Base-by-base conservation (phyloP, 1,140 invertebrate genomes). In the Globodera rostochiensis region DNA sequence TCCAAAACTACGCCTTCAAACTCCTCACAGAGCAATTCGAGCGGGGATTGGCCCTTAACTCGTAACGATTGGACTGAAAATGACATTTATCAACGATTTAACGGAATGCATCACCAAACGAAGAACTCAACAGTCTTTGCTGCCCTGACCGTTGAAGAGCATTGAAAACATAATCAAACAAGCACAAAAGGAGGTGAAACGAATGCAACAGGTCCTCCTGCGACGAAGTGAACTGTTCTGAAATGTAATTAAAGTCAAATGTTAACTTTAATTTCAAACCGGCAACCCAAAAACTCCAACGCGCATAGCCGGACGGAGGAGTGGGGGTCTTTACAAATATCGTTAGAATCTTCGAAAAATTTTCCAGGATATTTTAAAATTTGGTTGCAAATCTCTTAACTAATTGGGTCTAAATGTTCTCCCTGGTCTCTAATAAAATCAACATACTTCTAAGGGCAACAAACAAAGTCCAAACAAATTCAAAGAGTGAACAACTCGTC, bases 1-100 rank as follows among this genome's bases (percentile, higher is more conserved):
- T 98, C 96, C 5, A 95, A 92, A 15, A 93, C 91, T 3, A 95
- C 92, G 2, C 94, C 95, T 77, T 93, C 91, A 88, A 94, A 94
- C 88, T 93, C 93, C 77, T 94, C 93, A 90, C 95, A 98, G 6
- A 98, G 91, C 66, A 93, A 91, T 87, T 94, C 86, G n/a, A 86
- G 71, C 21, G 82, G 19, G n/a, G 79, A 50, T 57, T 84, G 71
- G 47, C 67, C 82, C 25, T 66, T 69, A 15, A 47, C 45, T 49
- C 25, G 25, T 6, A 82, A 21, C 21, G 76, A 46, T 71, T 49
- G 45, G 21, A 50, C 82, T 83, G 21, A 21, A 83, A 78, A 79
- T n/a, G n/a, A 69, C 67, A n/a, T 15, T 19, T 67, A 67, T 66
- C 45, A 66, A 76, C 67, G 11, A 19, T 6, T 5, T 13, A 15